A percentile compares a stretch with the other conserved stretches of the same genome.
These are phyloP conservation scores for Diplodus puntazzo DNA, from an alignment of 2,797 vertebrate genomes.

Conservation along the genomic window DNA sequence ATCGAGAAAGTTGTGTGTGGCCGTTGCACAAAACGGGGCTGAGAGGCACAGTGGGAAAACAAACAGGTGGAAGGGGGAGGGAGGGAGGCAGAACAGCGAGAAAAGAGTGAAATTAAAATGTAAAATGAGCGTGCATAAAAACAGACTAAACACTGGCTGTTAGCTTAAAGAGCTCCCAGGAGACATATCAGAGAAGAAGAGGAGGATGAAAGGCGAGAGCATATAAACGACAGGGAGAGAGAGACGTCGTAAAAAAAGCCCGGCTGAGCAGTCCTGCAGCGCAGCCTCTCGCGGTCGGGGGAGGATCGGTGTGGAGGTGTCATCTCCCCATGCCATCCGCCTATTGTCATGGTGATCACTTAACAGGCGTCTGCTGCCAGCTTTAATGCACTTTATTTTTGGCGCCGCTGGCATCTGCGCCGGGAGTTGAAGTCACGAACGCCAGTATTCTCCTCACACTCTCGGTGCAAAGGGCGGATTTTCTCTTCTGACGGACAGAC, in stretches of 20 bases:
- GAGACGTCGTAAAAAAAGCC: constrained; percentile 2
- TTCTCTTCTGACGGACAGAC: constrained; percentile 45
- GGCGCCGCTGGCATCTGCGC: constrained; percentile 53
- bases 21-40: constrained; percentile 2
- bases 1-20: constrained; percentile 49
- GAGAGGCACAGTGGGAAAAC: constrained; percentile 26
- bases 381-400: constrained; percentile 80
- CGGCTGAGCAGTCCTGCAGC: constrained; percentile 56
- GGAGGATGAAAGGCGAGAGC: constrained; percentile 25
- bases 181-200: constrained; percentile 55
- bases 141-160: constrained; percentile 62
- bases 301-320: constrained; percentile 44
- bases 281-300: constrained; percentile 36
- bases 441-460: constrained; percentile 7
- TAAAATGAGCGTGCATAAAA: constrained; percentile 56
- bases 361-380: constrained; percentile 74
- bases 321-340: constrained; percentile 55
- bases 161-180: constrained; percentile 60
- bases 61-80: constrained; percentile 41
- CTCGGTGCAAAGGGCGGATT: constrained; percentile 32
- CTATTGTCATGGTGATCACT: constrained; percentile 81
- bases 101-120: constrained; percentile 49
- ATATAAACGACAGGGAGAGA: constrained; percentile 38
- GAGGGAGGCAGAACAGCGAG: background rate
- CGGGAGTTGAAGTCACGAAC: constrained; percentile 39